Evolutionary conservation across 2,888 invertebrate species (phyloP), one percentile per base, ranked within the genome.

Genomic region (Pristionchus arcanus): DNA sequence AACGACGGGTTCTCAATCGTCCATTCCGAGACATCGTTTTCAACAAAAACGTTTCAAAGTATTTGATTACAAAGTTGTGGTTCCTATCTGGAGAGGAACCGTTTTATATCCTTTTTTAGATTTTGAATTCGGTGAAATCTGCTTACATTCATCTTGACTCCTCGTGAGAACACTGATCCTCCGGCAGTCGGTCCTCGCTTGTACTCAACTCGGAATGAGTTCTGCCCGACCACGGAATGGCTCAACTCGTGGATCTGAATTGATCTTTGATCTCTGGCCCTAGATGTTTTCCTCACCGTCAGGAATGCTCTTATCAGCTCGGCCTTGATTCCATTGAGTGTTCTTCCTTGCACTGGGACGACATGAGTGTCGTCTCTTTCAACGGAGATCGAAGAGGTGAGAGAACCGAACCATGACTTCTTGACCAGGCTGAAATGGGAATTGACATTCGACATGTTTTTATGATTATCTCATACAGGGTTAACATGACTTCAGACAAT

Each of bases 301-400:
- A 99, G 96, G 96, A 99, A 99, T 92, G 98, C 98, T 95, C 99
- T 98, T 95, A 99, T 98, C 90, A 99, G 96, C 96, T 99, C 99
- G 34, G 99, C 99, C 96, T 99, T 99, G 91, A 99, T 98, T 25
- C 98, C 98, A 90, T 98, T 98, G 93, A 99, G 96, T 0, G 98
- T 98, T 95, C 98, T 98, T 66, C 98, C 98, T 95, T 98, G 98
- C 13, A 99, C 98, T 91, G 99, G 96, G 90, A 99, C 97, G 59
- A 98, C 98, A 96, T 98, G 98, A 9, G 98, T 98, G 96, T 99
- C 98, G 95, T 99, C 99, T 95, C 98, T 97, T 95, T 98, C 98
- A 37, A 93, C 93, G 53, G 93, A 93, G 85, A 94, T 93, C 63
- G 92, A 98, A n/a, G 98, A 97, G 96, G 99, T 97, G 92, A 99